These are phyloP conservation scores for Eira barbara DNA, from an alignment of 2,113 vertebrate genomes.

Conservation along the genomic window DNA sequence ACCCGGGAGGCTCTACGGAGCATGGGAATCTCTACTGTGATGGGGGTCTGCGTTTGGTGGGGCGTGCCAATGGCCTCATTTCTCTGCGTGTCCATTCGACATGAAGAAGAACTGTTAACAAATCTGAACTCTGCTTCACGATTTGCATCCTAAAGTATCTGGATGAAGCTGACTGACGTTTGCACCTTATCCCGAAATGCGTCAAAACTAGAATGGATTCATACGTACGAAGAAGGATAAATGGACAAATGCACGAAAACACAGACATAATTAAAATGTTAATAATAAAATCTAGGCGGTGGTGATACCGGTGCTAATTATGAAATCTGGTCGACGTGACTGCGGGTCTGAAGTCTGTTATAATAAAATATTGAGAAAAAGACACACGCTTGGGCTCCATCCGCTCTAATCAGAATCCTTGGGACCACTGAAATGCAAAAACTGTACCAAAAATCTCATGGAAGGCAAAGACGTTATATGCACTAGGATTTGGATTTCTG, in stretches of 20 bases:
- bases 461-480: rapidly evolving
- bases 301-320: neutral
- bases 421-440: neutral
- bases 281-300: neutral
- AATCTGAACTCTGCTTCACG: neutral
- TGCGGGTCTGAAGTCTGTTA: neutral
- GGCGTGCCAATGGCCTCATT: neutral
- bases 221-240: neutral
- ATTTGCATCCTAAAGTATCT: neutral
- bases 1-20: rapidly evolving
- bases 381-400: neutral
- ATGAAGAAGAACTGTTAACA: neutral
- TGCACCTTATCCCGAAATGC: neutral
- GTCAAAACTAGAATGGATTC: neutral
- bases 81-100: too few relatives aligned
- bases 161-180: neutral
- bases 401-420: neutral
- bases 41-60: rapidly evolving
- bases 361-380: neutral
- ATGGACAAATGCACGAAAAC: neutral
- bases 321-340: too few relatives aligned
- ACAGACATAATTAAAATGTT: neutral
- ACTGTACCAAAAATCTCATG: neutral
- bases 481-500: neutral
- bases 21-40: neutral